Evolutionary conservation across 2,888 invertebrate genomes (phyloP).

Genomic region (Drosophila colorata): DNA sequence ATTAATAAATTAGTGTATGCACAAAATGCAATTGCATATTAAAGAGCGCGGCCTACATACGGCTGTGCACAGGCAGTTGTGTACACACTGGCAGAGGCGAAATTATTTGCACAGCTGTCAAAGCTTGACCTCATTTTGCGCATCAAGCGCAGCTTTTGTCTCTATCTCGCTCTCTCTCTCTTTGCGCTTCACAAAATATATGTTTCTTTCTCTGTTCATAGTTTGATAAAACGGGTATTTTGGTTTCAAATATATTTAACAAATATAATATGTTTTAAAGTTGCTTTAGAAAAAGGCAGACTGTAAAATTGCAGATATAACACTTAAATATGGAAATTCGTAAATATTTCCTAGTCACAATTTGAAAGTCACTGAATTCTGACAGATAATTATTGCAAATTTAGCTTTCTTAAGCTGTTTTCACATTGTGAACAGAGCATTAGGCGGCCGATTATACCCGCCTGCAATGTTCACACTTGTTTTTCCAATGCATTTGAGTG

Average conservation of each 20-base stretch:
- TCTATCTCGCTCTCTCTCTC: conserved; percentile 22
- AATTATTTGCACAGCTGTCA: conserved; percentile 81
- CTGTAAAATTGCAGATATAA: too few relatives aligned
- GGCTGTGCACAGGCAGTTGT: conserved; percentile 33
- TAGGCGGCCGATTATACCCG: not conserved
- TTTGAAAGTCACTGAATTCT: too few relatives aligned
- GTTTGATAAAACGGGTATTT: not conserved
- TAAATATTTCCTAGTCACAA: too few relatives aligned
- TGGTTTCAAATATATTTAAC: not conserved
- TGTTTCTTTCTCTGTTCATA: not conserved
- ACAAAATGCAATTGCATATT: conserved; percentile 74
- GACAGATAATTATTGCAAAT: too few relatives aligned
- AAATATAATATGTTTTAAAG: too few relatives aligned
- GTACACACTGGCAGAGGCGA: conserved; percentile 54
- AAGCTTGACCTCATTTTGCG: conserved; percentile 72
- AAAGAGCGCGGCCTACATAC: conserved; percentile 57
- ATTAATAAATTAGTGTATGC: conserved; percentile 78
- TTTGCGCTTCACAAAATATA: conserved; percentile 36
- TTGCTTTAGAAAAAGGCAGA: too few relatives aligned
- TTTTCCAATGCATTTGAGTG: conserved; percentile 71
- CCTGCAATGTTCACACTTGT: not conserved
- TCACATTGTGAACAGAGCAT: not conserved
- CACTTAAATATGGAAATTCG: too few relatives aligned
- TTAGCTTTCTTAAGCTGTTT: too few relatives aligned
- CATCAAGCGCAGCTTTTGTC: conserved; percentile 51